Evolutionary conservation across 2,113 vertebrate genomes (phyloP).

Genomic region (Athene cunicularia): DNA sequence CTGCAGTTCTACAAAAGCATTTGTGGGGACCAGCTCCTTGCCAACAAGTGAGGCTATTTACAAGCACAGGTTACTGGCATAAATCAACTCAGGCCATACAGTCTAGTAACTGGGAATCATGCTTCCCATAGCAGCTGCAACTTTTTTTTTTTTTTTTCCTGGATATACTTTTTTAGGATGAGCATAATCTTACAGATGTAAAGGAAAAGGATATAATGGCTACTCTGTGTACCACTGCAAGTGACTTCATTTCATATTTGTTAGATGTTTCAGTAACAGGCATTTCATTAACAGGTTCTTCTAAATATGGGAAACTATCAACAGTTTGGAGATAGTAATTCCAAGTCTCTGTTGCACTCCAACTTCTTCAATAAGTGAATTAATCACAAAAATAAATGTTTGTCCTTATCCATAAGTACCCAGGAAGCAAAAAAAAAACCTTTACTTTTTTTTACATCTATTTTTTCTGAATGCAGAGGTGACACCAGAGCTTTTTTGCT

Average conservation of each 20-base stretch:
- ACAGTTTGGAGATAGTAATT: not conserved
- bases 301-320: not conserved
- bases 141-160: not conserved
- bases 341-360: not conserved
- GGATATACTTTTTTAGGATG: not conserved
- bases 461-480: not conserved
- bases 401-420: not conserved
- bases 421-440: not conserved
- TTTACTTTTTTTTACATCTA: not conserved
- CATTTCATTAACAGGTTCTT: not conserved
- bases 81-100: not conserved
- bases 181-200: accelerated
- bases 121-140: not conserved
- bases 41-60: not conserved
- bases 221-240: not conserved
- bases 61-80: not conserved
- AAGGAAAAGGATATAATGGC: not conserved
- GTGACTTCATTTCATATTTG: not conserved
- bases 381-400: not conserved
- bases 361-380: not conserved
- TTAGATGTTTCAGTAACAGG: not conserved
- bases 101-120: not conserved
- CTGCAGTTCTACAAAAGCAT: not conserved
- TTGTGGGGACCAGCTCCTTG: not conserved
- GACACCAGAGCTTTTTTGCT: not conserved